phyloP scores from a whole-genome alignment of 2,888 invertebrate species.

The Eutolmus rufibarbis region DNA sequence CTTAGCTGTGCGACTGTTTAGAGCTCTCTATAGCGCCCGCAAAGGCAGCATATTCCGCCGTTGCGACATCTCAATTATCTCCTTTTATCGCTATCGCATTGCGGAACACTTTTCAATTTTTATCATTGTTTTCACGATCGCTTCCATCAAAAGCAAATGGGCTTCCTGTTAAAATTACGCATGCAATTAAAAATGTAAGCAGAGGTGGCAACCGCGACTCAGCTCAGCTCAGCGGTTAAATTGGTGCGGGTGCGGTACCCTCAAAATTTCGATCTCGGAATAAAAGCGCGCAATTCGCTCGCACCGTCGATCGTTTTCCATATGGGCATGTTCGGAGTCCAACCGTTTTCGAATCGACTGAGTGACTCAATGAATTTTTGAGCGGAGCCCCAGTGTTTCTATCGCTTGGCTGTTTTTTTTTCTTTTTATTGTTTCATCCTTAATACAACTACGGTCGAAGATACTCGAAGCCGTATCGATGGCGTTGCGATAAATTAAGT shows the following conservation, averaged over 20 bases:
- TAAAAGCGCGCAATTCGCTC: background rate
- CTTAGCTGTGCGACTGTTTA: background rate
- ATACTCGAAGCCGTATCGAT: background rate
- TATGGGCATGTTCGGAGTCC: background rate
- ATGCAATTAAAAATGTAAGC: constrained; percentile 21
- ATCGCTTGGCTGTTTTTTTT: background rate
- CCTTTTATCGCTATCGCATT: background rate
- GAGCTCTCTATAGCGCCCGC: background rate
- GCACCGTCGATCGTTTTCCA: background rate
- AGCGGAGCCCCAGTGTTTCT: background rate
- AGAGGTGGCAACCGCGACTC: background rate
- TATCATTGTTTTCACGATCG: constrained; percentile 20
- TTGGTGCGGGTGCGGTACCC: background rate
- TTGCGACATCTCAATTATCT: background rate
- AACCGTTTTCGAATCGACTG: background rate
- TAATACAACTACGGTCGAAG: background rate
- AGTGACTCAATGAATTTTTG: background rate
- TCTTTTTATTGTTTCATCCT: background rate
- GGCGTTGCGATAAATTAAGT: background rate
- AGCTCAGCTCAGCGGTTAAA: background rate
- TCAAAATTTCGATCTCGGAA: background rate
- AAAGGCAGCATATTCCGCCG: background rate
- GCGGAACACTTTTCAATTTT: background rate
- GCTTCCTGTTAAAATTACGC: constrained; percentile 21
- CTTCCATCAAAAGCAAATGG: constrained; percentile 18